Evolutionary conservation across 2,113 vertebrate genomes (phyloP).

Genomic region (Chloropsis hardwickii): DNA sequence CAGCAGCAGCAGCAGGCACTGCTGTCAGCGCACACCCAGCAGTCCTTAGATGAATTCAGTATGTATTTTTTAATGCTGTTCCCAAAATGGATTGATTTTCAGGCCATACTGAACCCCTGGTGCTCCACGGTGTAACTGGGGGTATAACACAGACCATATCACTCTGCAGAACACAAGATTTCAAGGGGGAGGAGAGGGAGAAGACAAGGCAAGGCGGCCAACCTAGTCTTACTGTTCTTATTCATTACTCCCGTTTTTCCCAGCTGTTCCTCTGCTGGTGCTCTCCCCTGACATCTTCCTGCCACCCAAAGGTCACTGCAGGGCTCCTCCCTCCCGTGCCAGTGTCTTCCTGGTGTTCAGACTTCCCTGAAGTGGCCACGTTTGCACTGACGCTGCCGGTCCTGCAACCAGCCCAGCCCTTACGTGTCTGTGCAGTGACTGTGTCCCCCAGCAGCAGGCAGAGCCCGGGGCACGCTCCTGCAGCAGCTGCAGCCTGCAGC

Average conservation of each 20-base stretch:
- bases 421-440: neutral
- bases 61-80: neutral
- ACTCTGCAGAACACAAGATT: neutral
- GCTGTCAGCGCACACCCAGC: neutral
- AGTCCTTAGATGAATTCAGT: neutral
- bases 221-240: neutral
- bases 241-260: neutral
- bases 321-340: neutral
- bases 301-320: neutral
- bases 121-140: neutral
- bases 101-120: neutral
- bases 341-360: neutral
- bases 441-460: neutral
- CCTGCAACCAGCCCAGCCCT: neutral
- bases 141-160: fast-evolving
- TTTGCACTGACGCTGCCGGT: neutral
- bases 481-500: fast-evolving
- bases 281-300: neutral
- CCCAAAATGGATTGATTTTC: neutral
- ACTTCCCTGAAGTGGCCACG: neutral
- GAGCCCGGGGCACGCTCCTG: neutral
- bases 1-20: neutral
- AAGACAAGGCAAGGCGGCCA: neutral
- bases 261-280: neutral
- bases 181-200: neutral